Evolutionary conservation across 1,140 invertebrate genomes (phyloP).

Genomic region (Drosophila jambulina): DNA sequence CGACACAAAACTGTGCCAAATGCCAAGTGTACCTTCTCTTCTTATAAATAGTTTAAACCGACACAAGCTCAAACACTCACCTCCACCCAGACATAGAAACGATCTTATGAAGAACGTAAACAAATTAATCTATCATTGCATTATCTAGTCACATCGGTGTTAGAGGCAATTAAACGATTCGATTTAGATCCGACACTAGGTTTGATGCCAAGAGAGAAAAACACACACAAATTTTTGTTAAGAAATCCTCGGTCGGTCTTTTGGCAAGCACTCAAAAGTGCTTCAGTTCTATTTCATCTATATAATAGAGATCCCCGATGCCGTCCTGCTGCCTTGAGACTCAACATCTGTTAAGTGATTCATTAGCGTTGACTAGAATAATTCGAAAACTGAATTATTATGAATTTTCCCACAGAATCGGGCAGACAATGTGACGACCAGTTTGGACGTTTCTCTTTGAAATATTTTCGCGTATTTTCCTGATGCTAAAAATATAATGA

Average conservation of each 20-base stretch:
- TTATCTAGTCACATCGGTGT: constrained; percentile 55
- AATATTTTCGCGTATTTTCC: constrained; percentile 24
- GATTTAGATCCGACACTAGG: constrained; percentile 68
- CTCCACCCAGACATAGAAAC: constrained; percentile 13
- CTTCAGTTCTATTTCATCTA: constrained; percentile 49
- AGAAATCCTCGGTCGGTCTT: constrained; percentile 6
- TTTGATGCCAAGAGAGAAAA: constrained; percentile 41
- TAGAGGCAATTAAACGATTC: constrained; percentile 76
- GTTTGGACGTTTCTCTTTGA: constrained; percentile 52
- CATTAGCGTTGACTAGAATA: constrained; percentile 63
- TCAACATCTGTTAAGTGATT: constrained; percentile 78
- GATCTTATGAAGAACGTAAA: constrained; percentile 72
- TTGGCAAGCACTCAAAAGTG: constrained; percentile 73
- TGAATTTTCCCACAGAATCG: constrained; percentile 32
- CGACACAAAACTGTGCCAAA: constrained; percentile 56
- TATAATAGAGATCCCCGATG: constrained; percentile 31
- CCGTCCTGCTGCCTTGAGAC: constrained; percentile 28
- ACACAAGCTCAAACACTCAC: constrained; percentile 6
- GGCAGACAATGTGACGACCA: constrained; percentile 74
- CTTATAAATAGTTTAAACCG: constrained; percentile 45
- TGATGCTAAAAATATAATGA: constrained; percentile 55
- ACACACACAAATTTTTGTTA: constrained; percentile 20
- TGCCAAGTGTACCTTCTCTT: constrained; percentile 58
- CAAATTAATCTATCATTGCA: constrained; percentile 79
- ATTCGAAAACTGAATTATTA: constrained; percentile 56